A percentile compares a stretch with the other conserved stretches of the same genome.
Conservation (phyloP, 2,797 vertebrate genomes). For the Etheostoma perlongum region DNA sequence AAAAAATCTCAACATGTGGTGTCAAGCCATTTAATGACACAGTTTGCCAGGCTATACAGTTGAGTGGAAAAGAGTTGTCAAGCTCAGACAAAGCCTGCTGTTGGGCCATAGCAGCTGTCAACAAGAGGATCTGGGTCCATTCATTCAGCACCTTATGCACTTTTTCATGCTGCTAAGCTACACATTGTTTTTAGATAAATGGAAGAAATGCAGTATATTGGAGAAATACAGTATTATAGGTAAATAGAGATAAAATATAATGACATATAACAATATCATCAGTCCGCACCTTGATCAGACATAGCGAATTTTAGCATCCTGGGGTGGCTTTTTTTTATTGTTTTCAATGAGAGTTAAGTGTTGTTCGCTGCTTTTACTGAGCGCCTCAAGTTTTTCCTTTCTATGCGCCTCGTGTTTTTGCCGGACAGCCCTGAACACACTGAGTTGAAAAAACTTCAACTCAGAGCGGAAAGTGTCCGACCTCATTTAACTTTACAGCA, state of each 20-base stretch:
- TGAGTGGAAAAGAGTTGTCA: constrained; percentile 36
- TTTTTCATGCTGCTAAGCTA: constrained; percentile 3
- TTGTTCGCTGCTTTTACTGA: too few relatives aligned
- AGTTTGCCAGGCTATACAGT: neutral
- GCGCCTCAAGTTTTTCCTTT: too few relatives aligned
- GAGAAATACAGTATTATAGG: neutral
- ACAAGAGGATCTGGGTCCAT: constrained; percentile 31
- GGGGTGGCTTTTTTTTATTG: too few relatives aligned
- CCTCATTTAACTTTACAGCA: too few relatives aligned
- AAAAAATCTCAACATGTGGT: neutral
- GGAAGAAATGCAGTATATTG: neutral
- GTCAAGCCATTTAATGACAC: constrained; percentile 12
- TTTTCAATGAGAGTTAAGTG: too few relatives aligned
- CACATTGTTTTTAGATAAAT: neutral
- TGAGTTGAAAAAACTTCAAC: too few relatives aligned
- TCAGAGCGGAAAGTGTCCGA: too few relatives aligned
- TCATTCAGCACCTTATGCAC: constrained; percentile 19
- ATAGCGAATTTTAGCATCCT: too few relatives aligned
- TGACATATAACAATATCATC: neutral
- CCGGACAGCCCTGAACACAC: too few relatives aligned
- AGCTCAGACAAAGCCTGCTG: constrained; percentile 26
- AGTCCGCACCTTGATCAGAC: too few relatives aligned
- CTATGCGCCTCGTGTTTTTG: too few relatives aligned
- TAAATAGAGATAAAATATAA: neutral
- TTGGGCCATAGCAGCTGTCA: constrained; percentile 55